A percentile compares a stretch with the other conserved stretches of the same genome.
These are phyloP conservation scores for Bolinopsis microptera DNA, from an alignment of 37 sponge, comb jelly and placozoan species.

Conservation along the genomic window DNA sequence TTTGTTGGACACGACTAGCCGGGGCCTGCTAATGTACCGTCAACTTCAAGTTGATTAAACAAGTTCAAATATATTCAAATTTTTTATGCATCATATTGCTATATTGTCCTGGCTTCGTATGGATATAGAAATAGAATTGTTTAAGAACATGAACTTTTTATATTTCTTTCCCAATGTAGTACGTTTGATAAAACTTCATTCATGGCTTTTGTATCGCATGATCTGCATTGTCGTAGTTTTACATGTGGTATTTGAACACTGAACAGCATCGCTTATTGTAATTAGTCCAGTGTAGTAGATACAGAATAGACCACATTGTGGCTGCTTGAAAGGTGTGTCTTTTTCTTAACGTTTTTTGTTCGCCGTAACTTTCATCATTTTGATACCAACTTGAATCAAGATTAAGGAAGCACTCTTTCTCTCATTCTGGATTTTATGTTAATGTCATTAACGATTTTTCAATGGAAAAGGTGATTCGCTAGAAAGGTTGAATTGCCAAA, in stretches of 20 bases:
- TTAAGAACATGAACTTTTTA: neutral
- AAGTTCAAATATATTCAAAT: neutral
- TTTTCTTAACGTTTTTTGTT: too few species aligned
- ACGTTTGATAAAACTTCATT: neutral
- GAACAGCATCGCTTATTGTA: neutral
- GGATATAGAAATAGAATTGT: neutral
- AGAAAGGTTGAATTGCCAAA: too few species aligned
- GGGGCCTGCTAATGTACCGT: too few species aligned
- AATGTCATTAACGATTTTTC: too few species aligned
- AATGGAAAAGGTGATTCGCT: too few species aligned
- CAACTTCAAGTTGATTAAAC: neutral
- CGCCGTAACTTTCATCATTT: too few species aligned
- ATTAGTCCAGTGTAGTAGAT: neutral
- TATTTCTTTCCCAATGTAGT: neutral
- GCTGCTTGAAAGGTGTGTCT: too few species aligned
- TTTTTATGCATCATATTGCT: neutral
- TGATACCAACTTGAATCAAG: too few species aligned
- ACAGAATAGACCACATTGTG: neutral
- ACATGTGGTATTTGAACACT: neutral
- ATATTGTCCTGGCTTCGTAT: neutral
- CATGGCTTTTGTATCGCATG: neutral
- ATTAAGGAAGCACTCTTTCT: too few species aligned
- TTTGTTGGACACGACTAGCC: too few species aligned
- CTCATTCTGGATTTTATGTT: too few species aligned
- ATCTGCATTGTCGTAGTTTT: neutral